Evolutionary conservation across 2,797 vertebrate species (phyloP).

Genomic region (Sphenodon punctatus): DNA sequence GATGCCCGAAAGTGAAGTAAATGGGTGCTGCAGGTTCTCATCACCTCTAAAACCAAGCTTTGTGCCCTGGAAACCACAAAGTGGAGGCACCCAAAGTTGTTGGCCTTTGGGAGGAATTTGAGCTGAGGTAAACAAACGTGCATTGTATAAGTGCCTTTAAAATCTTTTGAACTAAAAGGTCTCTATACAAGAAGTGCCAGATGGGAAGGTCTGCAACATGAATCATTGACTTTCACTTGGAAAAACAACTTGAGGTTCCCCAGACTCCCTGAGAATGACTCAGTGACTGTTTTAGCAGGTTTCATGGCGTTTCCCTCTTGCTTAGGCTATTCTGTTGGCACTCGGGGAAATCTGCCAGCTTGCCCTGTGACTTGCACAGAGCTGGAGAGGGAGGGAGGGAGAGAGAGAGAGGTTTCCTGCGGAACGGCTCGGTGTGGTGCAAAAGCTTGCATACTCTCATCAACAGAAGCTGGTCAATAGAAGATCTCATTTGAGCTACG

Average conservation of each 20-base stretch:
- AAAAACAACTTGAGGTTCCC: rapidly evolving
- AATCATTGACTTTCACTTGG: not conserved
- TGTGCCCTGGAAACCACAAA: rapidly evolving
- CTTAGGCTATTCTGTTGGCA: too few relatives aligned
- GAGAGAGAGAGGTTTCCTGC: too few relatives aligned
- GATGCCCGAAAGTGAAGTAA: not conserved
- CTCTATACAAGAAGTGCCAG: rapidly evolving
- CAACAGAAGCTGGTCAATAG: too few relatives aligned
- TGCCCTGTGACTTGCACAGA: not conserved
- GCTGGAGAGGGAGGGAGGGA: too few relatives aligned
- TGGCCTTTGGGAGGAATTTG: not conserved
- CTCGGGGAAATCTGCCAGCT: not conserved
- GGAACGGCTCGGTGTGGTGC: too few relatives aligned
- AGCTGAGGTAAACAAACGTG: not conserved
- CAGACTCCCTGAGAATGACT: not conserved
- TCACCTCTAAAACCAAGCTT: not conserved
- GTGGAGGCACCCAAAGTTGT: not conserved
- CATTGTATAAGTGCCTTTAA: not conserved
- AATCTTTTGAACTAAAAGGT: not conserved
- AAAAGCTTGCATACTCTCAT: too few relatives aligned
- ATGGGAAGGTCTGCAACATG: not conserved
- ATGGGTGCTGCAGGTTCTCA: not conserved
- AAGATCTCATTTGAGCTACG: too few relatives aligned
- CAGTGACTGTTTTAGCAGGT: not conserved
- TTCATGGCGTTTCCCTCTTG: not conserved